A percentile compares a stretch with the other conserved stretches of the same genome.
phyloP scores from a whole-genome alignment of 2,113 vertebrate species.

The Nothocercus nigrocapillus region DNA sequence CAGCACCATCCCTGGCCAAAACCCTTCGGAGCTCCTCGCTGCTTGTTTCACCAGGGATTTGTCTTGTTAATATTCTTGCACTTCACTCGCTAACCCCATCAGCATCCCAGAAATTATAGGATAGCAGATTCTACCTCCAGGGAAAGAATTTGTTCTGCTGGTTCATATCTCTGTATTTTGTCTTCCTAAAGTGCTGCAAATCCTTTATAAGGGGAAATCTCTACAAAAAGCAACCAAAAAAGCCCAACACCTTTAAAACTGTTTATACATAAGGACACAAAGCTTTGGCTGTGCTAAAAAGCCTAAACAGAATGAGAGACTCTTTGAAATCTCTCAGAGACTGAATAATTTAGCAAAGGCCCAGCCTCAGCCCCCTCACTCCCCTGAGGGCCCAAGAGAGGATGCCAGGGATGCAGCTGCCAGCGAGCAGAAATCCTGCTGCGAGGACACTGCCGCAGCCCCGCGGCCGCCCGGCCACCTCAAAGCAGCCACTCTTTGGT shows the following conservation, averaged over 20 bases:
- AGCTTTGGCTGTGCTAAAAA: not conserved
- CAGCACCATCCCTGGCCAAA: not conserved
- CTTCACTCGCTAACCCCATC: not conserved
- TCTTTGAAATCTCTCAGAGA: not conserved
- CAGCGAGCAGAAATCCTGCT: not conserved
- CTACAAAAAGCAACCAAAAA: not conserved
- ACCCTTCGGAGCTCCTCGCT: not conserved
- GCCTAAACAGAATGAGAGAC: not conserved
- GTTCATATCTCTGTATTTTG: not conserved
- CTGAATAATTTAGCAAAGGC: not conserved
- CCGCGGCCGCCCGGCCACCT: not conserved
- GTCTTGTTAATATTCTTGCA: not conserved
- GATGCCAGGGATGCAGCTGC: not conserved
- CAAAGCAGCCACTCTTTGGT: conserved; percentile 28
- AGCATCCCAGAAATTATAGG: not conserved
- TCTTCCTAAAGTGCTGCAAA: not conserved
- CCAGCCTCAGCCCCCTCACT: not conserved
- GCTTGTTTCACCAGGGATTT: not conserved
- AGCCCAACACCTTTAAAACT: not conserved
- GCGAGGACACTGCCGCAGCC: not conserved
- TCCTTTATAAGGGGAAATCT: not conserved
- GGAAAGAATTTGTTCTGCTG: not conserved
- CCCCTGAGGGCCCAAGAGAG: not conserved
- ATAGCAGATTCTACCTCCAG: not conserved
- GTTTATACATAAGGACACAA: not conserved